Evolutionary conservation across 64 coral and sea anemone genomes (phyloP).

Genomic region (Porites lutea): DNA sequence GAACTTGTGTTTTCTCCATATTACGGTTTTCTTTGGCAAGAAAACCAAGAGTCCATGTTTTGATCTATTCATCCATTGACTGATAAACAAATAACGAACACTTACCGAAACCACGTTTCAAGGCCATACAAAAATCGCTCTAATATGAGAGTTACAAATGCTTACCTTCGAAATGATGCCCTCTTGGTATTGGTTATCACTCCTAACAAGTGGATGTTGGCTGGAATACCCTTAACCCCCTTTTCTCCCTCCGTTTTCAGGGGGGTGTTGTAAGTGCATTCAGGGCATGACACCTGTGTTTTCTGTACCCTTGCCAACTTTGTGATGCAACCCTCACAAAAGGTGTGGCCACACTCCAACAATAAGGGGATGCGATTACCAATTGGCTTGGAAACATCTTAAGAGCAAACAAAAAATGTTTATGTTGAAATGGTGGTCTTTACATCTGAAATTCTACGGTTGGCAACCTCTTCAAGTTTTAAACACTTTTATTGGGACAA

Average conservation of each 20-base stretch:
- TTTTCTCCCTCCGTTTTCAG: conserved; percentile 62
- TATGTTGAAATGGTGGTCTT: neutral
- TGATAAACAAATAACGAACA: no score
- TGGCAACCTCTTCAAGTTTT: no score
- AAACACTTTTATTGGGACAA: no score
- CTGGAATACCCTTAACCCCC: conserved; percentile 52
- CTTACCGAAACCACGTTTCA: no score
- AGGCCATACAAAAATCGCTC: neutral
- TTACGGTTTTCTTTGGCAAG: no score
- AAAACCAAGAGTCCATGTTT: no score
- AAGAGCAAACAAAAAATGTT: neutral
- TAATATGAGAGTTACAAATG: neutral
- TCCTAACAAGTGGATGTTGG: conserved; percentile 77
- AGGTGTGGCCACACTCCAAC: conserved; percentile 87
- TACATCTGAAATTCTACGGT: no score
- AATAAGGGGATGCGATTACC: conserved; percentile 67
- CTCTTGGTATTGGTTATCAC: conserved; percentile 30
- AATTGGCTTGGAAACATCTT: conserved; percentile 45
- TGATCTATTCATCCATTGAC: no score
- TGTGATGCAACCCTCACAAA: conserved; percentile 75
- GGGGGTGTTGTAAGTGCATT: conserved; percentile 56
- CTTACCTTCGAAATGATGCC: conserved; percentile 28
- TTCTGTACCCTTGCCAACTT: conserved; percentile 76
- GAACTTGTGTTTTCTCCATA: no score
- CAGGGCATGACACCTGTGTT: conserved; percentile 74